phyloP scores from a whole-genome alignment of 2,888 invertebrate species.

The Mesorhabditis spiculigera region DNA sequence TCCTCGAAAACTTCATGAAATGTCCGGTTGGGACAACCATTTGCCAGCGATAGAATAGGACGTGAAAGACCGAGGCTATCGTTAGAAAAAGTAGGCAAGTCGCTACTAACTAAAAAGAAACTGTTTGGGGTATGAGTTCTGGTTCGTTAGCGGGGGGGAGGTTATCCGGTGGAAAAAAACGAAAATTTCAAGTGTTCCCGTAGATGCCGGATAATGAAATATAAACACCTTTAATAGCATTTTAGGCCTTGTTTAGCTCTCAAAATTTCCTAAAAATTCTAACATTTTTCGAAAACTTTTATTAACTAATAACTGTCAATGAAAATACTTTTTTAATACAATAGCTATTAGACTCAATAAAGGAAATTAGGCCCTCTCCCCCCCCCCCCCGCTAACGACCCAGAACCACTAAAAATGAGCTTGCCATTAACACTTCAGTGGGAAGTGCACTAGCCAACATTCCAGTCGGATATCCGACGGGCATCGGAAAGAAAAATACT shows the following conservation, averaged over 20 bases:
- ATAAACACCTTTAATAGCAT: not conserved
- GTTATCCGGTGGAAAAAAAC: no score
- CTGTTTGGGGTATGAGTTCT: not conserved
- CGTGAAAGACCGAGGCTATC: not conserved
- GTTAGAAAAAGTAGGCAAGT: not conserved
- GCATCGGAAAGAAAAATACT: slow-evolving; percentile 4
- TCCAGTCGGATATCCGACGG: slow-evolving; percentile 3
- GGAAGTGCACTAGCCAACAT: not conserved
- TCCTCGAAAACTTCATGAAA: not conserved
- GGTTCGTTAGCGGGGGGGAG: not conserved
- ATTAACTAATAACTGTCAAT: no score
- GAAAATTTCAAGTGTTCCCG: no score
- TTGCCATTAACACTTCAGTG: not conserved
- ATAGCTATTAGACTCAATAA: no score
- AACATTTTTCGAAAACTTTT: not conserved
- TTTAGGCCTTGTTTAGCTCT: not conserved
- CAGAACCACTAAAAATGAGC: no score
- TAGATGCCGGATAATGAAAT: no score
- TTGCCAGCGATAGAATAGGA: not conserved
- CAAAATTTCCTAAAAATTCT: not conserved
- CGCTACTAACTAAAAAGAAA: not conserved
- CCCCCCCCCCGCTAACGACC: no score
- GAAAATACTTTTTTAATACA: no score
- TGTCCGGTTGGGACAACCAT: not conserved
- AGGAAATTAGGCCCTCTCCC: no score